Base-by-base conservation (phyloP, 2,113 vertebrate genomes). In the Odocoileus virginianus region DNA sequence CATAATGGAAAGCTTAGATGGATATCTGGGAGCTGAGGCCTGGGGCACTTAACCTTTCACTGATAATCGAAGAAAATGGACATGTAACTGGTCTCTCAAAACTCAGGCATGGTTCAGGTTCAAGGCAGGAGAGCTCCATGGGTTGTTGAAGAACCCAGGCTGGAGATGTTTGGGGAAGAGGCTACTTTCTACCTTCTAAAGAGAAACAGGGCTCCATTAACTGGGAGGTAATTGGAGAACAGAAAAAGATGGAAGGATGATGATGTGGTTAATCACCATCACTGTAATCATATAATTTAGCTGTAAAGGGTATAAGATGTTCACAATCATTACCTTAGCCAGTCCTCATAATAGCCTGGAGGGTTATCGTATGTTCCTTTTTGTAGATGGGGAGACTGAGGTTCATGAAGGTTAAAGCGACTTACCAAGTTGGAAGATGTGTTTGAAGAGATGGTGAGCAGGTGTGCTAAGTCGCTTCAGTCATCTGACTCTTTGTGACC, bases 11-110 rank as follows among this genome's bases (percentile, higher is more conserved):
- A 71, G 60, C 91, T 11, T 25, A 15, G 28, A 57, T 81, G 95
- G 95, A 84, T 97, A 87, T 93, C 95, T 97, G 94, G 88, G 94
- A 43, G 57, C 95, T 0, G 55, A 96, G 91, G 91, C 36, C 96
- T 0, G 3, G 94, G 94, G 82, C 98, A 98, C 97, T 98, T 98
- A 97, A 98, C 97, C 98, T 98, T 98, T 97, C 45, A 45, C 94
- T 95, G 98, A 98, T 98, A 98, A 97, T 96, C 23, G 52, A 93
- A 97, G 98, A 94, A 98, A 98, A 98, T 98, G 97, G 97, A 96
- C 96, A 28, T 33, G 17, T 97, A 98, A 98, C 98, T 96, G 86
- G 93, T 88, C 97, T 98, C 97, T 98, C n/a, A 33, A 97, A 98
- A 95, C 86, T 50, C 61, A 2, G 19, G 93, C 83, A 23, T 83